phyloP scores from a whole-genome alignment of 1,140 invertebrate genomes.

The Mycetomoellerius zeteki region DNA sequence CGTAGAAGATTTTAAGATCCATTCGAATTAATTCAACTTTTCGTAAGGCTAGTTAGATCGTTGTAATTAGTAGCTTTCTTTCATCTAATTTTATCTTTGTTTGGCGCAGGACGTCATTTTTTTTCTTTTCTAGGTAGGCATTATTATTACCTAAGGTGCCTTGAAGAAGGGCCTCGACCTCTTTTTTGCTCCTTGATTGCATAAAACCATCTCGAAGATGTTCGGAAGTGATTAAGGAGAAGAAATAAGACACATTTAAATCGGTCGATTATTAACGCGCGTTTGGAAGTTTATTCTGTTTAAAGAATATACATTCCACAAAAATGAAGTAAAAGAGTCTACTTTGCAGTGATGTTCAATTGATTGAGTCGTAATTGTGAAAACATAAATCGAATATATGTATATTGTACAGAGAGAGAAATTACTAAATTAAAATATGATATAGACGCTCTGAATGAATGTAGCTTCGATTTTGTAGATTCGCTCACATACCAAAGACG shows the following conservation, averaged over 20 bases:
- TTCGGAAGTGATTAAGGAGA: neutral
- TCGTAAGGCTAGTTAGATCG: constrained; percentile 74
- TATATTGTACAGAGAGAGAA: neutral
- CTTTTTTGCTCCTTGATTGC: constrained; percentile 62
- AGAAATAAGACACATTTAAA: neutral
- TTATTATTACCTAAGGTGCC: constrained; percentile 76
- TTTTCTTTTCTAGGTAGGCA: constrained; percentile 73
- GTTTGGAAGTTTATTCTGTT: constrained; percentile 4
- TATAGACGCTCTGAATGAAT: neutral
- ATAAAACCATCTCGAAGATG: constrained; percentile 23
- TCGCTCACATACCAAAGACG: constrained; percentile 41
- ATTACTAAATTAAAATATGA: constrained; percentile 15
- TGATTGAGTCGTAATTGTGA: constrained; percentile 16
- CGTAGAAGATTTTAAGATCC: constrained; percentile 64
- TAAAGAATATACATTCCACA: constrained; percentile 37
- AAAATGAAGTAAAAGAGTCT: neutral
- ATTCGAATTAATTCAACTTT: constrained; percentile 75
- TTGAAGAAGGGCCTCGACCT: constrained; percentile 76
- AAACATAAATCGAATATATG: neutral
- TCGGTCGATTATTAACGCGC: neutral
- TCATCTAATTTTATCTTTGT: constrained; percentile 78
- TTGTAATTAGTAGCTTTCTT: constrained; percentile 81
- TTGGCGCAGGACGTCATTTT: constrained; percentile 85
- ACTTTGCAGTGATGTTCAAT: neutral
- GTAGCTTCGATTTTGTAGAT: neutral